Base-by-base conservation (phyloP, 2,888 invertebrate species). In the Apodemia mormo region DNA sequence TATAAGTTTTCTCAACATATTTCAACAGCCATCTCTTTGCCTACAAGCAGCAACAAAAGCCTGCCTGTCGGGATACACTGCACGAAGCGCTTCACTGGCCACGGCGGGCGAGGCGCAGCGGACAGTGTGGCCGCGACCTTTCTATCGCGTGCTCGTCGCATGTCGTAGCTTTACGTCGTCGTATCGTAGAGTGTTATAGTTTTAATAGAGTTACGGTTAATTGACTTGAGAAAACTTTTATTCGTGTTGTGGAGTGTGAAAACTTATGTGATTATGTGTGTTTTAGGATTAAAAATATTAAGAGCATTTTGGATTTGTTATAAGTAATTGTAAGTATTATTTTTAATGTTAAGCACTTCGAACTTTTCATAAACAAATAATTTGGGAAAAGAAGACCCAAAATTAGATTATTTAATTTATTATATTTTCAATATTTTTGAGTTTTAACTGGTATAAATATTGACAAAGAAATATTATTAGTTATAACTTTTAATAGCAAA, bases 101-200 rank as follows among this genome's bases (percentile, higher is more conserved):
- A 49, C 40, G n/a, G n/a, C n/a, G n/a, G 12, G 43, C 61, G 49
- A 65, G 8, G 52, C n/a, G 52, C 69, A 40, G 49, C 66, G 30
- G 58, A 30, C 74, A 77, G 77, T 77, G 70, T 54, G 68, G 69
- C 68, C 72, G 76, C 76, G 72, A 70, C 69, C 71, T 66, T 67
- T 67, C 30, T 43, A 33, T 30, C 29, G n/a, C 4, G n/a, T 64
- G 33, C 68, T 22, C 70, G 73, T 12, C 29, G 12, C 33, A 22
- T 33, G 61, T 61, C 61, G 33, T 14, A 30, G 33, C 61, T 61
- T 30, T 61, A 30, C 30, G 61, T 33, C 61, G 61, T 61, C 30
- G 14, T 10, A 30, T 5, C 33, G 58, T 29, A 58, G 56, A 58
- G 56, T 30, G 9, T 10, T 9, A 3, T 2, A 61, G 10, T 30